Conservation (phyloP, 2,797 vertebrate genomes). For the Tarsius wallacei region DNA sequence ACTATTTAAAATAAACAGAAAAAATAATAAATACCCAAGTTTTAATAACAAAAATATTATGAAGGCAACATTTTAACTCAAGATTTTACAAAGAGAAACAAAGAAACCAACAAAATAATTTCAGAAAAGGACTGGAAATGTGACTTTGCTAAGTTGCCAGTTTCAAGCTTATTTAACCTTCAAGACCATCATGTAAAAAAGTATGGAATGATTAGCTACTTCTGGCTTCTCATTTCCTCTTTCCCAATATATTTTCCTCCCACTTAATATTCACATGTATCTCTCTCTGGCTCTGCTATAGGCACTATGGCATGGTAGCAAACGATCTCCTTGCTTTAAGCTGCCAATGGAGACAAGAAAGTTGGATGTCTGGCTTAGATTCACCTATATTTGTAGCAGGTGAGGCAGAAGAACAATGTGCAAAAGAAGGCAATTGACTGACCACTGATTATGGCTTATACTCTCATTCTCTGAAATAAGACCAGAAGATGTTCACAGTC, state of each 20-base stretch:
- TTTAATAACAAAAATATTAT: slow-evolving; percentile 13
- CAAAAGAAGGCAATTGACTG: background rate
- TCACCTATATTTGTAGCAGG: background rate
- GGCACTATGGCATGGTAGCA: background rate
- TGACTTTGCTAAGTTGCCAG: background rate
- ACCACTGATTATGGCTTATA: background rate
- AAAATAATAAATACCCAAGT: background rate
- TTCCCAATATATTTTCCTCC: background rate
- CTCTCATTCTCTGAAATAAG: slow-evolving; percentile 1
- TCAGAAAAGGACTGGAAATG: background rate
- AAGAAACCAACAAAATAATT: slow-evolving; percentile 52
- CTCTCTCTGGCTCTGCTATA: background rate
- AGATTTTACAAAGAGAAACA: background rate
- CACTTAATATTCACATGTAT: background rate
- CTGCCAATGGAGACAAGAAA: background rate
- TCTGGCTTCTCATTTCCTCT: background rate
- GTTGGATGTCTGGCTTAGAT: background rate
- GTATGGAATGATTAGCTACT: background rate
- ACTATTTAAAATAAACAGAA: background rate
- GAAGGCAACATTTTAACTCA: background rate
- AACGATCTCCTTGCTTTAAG: background rate
- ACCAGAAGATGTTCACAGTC: background rate
- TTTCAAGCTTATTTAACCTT: slow-evolving; percentile 32
- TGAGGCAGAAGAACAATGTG: background rate
- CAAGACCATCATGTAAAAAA: background rate